Conservation (phyloP, 2,113 vertebrate genomes). For the Herpetotheres cachinnans region DNA sequence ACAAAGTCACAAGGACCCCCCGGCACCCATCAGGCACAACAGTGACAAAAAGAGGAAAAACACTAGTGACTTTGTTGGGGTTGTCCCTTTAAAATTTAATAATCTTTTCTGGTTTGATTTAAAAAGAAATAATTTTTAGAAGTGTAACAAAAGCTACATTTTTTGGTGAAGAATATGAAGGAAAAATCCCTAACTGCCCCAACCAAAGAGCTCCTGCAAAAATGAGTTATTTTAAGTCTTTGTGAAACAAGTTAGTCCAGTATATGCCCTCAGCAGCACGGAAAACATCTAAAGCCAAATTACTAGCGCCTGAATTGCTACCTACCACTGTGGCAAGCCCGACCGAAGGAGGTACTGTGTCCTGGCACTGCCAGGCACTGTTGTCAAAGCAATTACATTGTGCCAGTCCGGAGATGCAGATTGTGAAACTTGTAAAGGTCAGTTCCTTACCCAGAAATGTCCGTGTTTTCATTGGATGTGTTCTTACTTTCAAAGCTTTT, state of each 20-base stretch:
- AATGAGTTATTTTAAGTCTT: neutral
- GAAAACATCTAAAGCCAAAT: neutral
- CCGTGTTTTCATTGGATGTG: neutral
- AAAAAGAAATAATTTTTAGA: neutral
- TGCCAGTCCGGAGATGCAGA: neutral
- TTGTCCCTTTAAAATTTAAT: neutral
- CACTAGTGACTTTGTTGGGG: accelerated
- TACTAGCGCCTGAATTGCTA: neutral
- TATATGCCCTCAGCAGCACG: neutral
- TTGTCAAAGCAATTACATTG: neutral
- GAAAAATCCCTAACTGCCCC: neutral
- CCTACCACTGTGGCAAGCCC: neutral
- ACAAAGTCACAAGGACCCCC: neutral
- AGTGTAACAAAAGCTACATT: neutral
- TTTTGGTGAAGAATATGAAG: neutral
- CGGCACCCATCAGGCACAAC: neutral
- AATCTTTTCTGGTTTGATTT: neutral
- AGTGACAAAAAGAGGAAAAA: neutral
- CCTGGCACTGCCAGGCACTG: neutral
- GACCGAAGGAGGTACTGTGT: neutral
- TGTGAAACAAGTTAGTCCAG: neutral
- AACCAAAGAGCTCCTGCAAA: neutral
- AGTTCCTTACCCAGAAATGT: neutral
- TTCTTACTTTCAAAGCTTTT: neutral
- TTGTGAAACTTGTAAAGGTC: conserved; percentile 6